Evolutionary conservation across 2,113 vertebrate species (phyloP).

Genomic region (Hippolais icterina): DNA sequence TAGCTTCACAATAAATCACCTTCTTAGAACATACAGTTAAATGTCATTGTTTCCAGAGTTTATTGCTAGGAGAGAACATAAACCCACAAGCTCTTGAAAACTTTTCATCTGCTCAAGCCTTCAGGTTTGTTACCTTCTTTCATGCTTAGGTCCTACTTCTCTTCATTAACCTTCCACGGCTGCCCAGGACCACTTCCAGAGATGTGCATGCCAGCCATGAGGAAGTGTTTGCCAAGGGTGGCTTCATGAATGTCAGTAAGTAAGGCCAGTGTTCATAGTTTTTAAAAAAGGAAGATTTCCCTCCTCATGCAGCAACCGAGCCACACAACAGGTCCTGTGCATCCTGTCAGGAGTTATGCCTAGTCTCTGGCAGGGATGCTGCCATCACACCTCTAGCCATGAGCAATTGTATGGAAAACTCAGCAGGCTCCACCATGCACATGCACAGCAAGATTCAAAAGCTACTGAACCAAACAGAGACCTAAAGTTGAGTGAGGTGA

Average conservation of each 20-base stretch:
- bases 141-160: not conserved
- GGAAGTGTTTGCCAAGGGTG: not conserved
- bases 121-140: not conserved
- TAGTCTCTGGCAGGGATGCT: not conserved
- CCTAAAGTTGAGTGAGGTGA: not conserved
- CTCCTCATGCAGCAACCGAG: not conserved
- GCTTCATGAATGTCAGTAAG: not conserved
- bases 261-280: not conserved
- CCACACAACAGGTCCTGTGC: not conserved
- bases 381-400: not conserved
- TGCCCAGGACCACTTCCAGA: not conserved
- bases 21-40: not conserved
- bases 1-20: not conserved
- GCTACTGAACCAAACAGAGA: not conserved
- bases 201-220: accelerated
- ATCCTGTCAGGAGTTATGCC: not conserved
- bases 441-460: not conserved
- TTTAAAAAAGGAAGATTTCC: not conserved
- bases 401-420: not conserved
- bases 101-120: not conserved
- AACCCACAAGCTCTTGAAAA: not conserved
- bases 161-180: not conserved
- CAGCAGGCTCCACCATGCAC: not conserved
- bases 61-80: not conserved
- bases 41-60: not conserved